Base-by-base conservation (phyloP, 1,140 invertebrate species). In the Trissolcus basalis region DNA sequence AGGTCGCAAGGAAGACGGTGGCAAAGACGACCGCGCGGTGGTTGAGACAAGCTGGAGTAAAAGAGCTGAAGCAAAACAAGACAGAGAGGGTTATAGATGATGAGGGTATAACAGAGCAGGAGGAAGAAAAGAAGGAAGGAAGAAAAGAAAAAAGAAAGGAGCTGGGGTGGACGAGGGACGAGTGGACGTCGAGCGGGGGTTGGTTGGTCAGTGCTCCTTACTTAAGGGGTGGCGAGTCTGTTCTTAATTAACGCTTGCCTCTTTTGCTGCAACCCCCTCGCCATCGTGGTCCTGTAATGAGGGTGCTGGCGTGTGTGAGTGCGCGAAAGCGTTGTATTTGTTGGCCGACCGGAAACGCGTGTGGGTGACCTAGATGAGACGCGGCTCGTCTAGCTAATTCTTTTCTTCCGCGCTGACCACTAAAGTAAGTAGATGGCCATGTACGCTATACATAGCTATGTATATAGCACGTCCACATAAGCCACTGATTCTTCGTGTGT, bases 221-320 rank as follows among this genome's bases (percentile, higher is more conserved):
- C 85, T 86, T 85, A 86, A 81, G 81, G 86, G 86, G 85, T 86
- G 86, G 86, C 82, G 86, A 87, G 86, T 87, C 86, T 87, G 85
- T 87, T 87, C 86, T 87, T 87, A 87, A 87, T 87, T 87, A 87
- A 87, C 86, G 86, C 86, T 86, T 82, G 85, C 85, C 86, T 87
- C 86, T 86, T 86, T 86, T 86, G 84, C 84, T 86, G 83, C 85
- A 86, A 81, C 83, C 85, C 86, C 85, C 85, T 83, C 77, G 83
- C 83, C 85, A 82, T 79, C 77, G 69, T 80, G 67, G 69, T 78
- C 61, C 84, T 82, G 84, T 87, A 87, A 87, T 87, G 85, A 87
- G 86, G 83, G 82, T 83, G 75, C 77, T 81, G 65, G 73, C 69
- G 71, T 80, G 81, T 82, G 72, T 83, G 74, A 54, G 81, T 81